These are phyloP conservation scores for Brachirus orientalis DNA, from an alignment of 2,113 vertebrate species.

Conservation along the genomic window DNA sequence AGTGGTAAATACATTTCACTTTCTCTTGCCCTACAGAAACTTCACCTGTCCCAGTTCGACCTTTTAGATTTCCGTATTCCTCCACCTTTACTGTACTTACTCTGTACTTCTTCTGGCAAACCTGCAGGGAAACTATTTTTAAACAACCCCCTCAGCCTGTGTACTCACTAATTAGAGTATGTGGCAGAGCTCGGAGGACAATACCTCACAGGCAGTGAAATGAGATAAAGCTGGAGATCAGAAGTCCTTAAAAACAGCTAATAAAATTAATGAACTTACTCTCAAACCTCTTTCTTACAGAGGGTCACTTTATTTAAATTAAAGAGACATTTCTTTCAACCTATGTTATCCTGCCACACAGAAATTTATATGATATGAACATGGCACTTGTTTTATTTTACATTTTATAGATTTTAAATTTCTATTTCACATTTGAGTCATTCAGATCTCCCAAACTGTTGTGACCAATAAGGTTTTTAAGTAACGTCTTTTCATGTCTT, in stretches of 20 bases:
- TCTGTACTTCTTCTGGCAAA: constrained; percentile 23
- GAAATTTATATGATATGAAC: too few species aligned
- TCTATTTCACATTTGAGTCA: too few species aligned
- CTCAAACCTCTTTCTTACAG: constrained; percentile 8
- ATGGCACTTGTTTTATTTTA: too few species aligned
- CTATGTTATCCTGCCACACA: too few species aligned
- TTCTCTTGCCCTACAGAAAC: background rate
- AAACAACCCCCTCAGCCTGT: constrained; percentile 47
- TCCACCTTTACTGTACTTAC: constrained; percentile 18
- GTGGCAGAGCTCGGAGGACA: constrained; percentile 44
- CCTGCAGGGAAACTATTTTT: constrained; percentile 55
- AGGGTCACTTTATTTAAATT: background rate
- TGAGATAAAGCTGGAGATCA: constrained; percentile 30
- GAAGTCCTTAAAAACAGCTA: constrained; percentile 31
- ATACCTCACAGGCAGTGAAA: constrained; percentile 39
- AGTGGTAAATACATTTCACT: background rate
- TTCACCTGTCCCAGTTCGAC: background rate
- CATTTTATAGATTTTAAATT: too few species aligned
- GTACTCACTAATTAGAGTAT: constrained; percentile 60
- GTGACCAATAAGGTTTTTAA: too few species aligned
- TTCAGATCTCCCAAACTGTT: too few species aligned
- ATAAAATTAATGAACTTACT: constrained; percentile 19
- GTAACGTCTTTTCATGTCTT: too few species aligned
- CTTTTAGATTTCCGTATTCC: background rate
- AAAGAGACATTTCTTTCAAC: too few species aligned